Percentiles rank a stretch among this genome's conserved stretches.
Evolutionary conservation across 2,888 invertebrate species (phyloP).

Genomic region (Drosophila birchii): DNA sequence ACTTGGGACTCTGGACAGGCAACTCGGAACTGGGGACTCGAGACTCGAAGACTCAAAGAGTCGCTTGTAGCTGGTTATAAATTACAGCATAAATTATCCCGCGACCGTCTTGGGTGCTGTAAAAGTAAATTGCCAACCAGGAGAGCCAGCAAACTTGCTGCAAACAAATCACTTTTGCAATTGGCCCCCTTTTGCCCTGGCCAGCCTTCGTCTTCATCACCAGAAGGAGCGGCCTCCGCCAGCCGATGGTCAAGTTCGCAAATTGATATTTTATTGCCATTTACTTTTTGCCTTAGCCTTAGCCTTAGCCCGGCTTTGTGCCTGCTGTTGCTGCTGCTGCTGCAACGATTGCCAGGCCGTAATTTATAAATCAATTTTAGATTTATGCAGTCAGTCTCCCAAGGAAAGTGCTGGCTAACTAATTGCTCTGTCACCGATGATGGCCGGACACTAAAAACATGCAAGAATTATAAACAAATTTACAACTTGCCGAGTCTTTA

Average conservation of each 20-base stretch:
- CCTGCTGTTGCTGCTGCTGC: background rate
- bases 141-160: slow-evolving; percentile 5
- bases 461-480: slow-evolving; percentile 19
- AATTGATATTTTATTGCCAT: slow-evolving; percentile 76
- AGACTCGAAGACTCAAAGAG: background rate
- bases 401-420: slow-evolving; percentile 33
- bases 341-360: slow-evolving; percentile 21
- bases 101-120: slow-evolving; percentile 48
- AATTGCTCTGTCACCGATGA: slow-evolving; percentile 41
- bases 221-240: slow-evolving; percentile 10
- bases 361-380: slow-evolving; percentile 52
- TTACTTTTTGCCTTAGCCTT: slow-evolving; percentile 30
- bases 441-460: slow-evolving; percentile 3
- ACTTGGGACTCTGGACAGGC: background rate
- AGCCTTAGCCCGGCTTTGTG: slow-evolving; percentile 17
- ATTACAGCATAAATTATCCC: slow-evolving; percentile 63
- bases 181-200: slow-evolving; percentile 28
- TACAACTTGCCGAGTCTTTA: background rate
- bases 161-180: slow-evolving; percentile 47
- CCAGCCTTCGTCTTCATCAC: slow-evolving; percentile 10
- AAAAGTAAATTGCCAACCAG: slow-evolving; percentile 53
- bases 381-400: slow-evolving; percentile 23
- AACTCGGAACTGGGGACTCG: slow-evolving; percentile 1
- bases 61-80: slow-evolving; percentile 48
- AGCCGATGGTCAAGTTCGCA: slow-evolving; percentile 63